A percentile compares a stretch with the other conserved stretches of the same genome.
These are phyloP conservation scores for Leucopternis melanops DNA, from an alignment of 2,113 vertebrate genomes.

Conservation along the genomic window DNA sequence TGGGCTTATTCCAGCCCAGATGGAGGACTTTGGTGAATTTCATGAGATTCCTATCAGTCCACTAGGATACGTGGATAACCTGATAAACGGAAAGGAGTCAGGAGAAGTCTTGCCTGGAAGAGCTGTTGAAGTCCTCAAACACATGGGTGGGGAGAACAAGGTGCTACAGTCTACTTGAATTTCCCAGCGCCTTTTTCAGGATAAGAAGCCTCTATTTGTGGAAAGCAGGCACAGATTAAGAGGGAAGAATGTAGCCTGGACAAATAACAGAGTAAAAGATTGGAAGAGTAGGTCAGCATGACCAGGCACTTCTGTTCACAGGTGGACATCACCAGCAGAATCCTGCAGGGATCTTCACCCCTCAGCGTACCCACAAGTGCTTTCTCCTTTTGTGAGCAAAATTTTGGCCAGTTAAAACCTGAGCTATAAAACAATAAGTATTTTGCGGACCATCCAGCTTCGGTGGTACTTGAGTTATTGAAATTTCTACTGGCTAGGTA, in stretches of 20 bases:
- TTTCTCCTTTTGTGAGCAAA: not conserved
- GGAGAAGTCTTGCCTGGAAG: not conserved
- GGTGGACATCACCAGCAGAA: not conserved
- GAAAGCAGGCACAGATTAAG: not conserved
- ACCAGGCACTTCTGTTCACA: rapidly evolving
- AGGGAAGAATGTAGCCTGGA: not conserved
- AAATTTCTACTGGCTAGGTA: not conserved
- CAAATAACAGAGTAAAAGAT: not conserved
- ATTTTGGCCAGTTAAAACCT: not conserved
- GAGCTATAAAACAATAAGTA: not conserved
- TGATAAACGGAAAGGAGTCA: not conserved
- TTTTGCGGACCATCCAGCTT: not conserved
- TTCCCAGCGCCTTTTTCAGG: not conserved
- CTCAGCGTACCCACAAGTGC: not conserved
- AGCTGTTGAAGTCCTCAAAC: not conserved
- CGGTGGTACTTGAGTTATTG: not conserved
- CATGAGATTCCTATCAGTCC: too few relatives aligned
- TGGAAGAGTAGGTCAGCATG: not conserved
- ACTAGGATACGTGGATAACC: not conserved
- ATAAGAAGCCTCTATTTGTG: not conserved
- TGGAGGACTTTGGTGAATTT: too few relatives aligned
- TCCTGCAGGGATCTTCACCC: not conserved
- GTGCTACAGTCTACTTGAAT: not conserved
- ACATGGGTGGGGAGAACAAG: not conserved
- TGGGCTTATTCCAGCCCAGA: too few relatives aligned